These are phyloP conservation scores for Pyxicephalus adspersus DNA, from an alignment of 2,113 vertebrate species.

Conservation along the genomic window DNA sequence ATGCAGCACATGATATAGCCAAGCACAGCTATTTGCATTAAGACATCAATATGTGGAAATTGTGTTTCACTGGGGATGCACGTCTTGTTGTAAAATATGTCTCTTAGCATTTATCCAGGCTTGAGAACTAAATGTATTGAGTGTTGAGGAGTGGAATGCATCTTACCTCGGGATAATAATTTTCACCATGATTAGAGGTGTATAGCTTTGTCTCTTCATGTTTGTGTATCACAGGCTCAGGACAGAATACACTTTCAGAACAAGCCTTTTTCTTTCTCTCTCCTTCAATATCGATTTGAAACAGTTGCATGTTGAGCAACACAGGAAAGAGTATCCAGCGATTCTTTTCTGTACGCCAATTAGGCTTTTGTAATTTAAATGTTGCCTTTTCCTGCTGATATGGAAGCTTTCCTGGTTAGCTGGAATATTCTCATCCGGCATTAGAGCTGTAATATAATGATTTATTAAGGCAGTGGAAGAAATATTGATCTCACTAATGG, in stretches of 20 bases:
- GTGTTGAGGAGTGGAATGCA: constrained; percentile 21
- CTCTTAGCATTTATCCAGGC: constrained; percentile 18
- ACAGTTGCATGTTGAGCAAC: constrained; percentile 62
- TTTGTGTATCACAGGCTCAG: constrained; percentile 53
- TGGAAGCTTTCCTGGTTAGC: constrained; percentile 65
- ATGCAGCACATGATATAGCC: constrained; percentile 14
- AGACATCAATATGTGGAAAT: constrained; percentile 49
- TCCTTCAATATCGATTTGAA: constrained; percentile 67
- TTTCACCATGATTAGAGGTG: constrained; percentile 25
- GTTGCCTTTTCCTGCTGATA: constrained; percentile 70
- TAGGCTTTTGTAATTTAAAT: constrained; percentile 73
- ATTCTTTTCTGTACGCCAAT: constrained; percentile 69
- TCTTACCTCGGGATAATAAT: constrained; percentile 17
- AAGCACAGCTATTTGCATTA: constrained; percentile 28
- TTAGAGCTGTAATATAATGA: constrained; percentile 79
- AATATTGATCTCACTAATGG: constrained; percentile 82
- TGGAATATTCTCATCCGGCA: constrained; percentile 69
- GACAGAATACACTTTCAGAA: constrained; percentile 38
- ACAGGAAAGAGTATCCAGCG: constrained; percentile 61
- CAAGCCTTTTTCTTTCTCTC: constrained; percentile 64
- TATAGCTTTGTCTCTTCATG: constrained; percentile 8
- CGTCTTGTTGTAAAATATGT: constrained; percentile 2
- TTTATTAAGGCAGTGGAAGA: constrained; percentile 78
- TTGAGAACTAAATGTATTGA: constrained; percentile 34
- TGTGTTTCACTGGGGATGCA: constrained; percentile 37